phyloP scores from a whole-genome alignment of 2,888 invertebrate species.

The Philaethria dido region DNA sequence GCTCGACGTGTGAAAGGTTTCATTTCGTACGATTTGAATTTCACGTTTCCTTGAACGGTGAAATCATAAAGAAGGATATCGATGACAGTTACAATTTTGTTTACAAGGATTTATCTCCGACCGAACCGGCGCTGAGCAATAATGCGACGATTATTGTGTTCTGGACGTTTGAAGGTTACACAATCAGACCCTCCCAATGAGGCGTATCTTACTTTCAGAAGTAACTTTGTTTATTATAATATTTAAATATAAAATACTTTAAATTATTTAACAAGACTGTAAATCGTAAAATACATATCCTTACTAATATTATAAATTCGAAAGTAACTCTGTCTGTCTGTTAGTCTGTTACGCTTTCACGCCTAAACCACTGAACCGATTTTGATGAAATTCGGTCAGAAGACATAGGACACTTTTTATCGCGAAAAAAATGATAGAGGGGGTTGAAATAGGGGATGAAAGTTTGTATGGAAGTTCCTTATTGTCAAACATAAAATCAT shows the following conservation, averaged over 20 bases:
- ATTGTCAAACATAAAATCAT: too few species aligned
- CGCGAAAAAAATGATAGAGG: too few species aligned
- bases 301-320: too few species aligned
- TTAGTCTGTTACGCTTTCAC: too few species aligned
- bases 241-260: neutral
- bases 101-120: conserved; percentile 70
- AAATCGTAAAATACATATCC: too few species aligned
- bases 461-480: too few species aligned
- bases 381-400: too few species aligned
- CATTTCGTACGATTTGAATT: conserved; percentile 66
- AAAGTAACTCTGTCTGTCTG: too few species aligned
- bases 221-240: neutral
- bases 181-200: neutral
- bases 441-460: too few species aligned
- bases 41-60: conserved; percentile 60
- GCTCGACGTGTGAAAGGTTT: conserved; percentile 21
- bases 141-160: conserved; percentile 44
- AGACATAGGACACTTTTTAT: too few species aligned
- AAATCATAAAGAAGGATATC: conserved; percentile 75
- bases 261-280: too few species aligned
- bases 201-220: neutral
- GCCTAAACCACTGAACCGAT: too few species aligned
- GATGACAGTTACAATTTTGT: conserved; percentile 76
- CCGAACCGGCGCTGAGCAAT: conserved; percentile 48
- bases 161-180: conserved; percentile 16